phyloP scores from a whole-genome alignment of 64 coral and sea anemone species.

The Cladopsammia gracilis region DNA sequence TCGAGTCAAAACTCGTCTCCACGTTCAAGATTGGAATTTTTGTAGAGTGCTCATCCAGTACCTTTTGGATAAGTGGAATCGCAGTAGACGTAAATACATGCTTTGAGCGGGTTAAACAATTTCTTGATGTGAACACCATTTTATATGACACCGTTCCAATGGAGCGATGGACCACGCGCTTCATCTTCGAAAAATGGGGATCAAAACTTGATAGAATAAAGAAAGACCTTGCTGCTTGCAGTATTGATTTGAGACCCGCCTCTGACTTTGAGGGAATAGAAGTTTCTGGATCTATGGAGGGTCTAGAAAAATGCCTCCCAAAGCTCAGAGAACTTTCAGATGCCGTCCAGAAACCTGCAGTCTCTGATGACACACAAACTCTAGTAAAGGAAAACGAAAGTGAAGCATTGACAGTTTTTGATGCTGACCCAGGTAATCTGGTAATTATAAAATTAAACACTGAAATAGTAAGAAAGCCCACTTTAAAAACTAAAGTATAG shows the following conservation, averaged over 20 bases:
- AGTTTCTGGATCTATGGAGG: slow-evolving; percentile 37
- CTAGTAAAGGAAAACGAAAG: too few relatives aligned
- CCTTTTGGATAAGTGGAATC: slow-evolving; percentile 40
- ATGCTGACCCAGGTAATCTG: too few relatives aligned
- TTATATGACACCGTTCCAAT: neutral
- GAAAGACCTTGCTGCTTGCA: neutral
- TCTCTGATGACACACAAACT: neutral
- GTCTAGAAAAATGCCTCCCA: neutral
- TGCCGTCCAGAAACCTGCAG: neutral
- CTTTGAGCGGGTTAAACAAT: neutral
- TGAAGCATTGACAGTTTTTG: too few relatives aligned
- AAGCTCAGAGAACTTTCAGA: neutral
- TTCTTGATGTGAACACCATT: slow-evolving; percentile 74
- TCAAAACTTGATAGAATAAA: slow-evolving; percentile 23
- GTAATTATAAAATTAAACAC: too few relatives aligned
- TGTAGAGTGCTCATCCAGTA: slow-evolving; percentile 23
- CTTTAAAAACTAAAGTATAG: too few relatives aligned
- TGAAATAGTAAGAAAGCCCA: too few relatives aligned
- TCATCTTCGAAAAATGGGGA: slow-evolving; percentile 45
- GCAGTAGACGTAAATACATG: slow-evolving; percentile 5
- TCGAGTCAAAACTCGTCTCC: neutral
- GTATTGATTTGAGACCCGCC: slow-evolving; percentile 12
- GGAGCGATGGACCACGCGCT: slow-evolving; percentile 6
- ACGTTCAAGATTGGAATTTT: neutral
- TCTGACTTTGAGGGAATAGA: neutral